Evolutionary conservation across 2,797 vertebrate species (phyloP).

Genomic region (Gastrophryne carolinensis): DNA sequence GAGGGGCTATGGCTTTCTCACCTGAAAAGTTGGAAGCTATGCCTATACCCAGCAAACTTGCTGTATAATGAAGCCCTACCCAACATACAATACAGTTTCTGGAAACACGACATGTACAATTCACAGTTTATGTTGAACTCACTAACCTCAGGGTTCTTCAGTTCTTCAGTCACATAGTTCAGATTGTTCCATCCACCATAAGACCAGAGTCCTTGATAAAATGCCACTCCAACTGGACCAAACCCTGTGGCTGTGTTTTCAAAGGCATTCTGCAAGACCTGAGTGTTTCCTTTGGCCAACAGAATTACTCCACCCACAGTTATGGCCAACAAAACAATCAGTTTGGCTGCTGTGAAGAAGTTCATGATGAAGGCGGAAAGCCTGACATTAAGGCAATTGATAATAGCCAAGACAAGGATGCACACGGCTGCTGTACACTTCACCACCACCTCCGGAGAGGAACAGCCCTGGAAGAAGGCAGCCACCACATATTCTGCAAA

Average conservation of each 20-base stretch:
- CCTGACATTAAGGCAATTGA: slow-evolving; percentile 81
- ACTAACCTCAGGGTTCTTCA: slow-evolving; percentile 79
- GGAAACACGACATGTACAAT: background rate
- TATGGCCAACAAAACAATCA: slow-evolving; percentile 74
- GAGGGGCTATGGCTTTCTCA: too few relatives aligned
- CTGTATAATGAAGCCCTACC: too few relatives aligned
- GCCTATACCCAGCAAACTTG: too few relatives aligned
- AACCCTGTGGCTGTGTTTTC: slow-evolving; percentile 69
- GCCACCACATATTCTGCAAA: slow-evolving; percentile 77
- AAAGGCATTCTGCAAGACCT: slow-evolving; percentile 75
- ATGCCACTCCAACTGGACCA: slow-evolving; percentile 74
- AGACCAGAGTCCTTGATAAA: slow-evolving; percentile 90
- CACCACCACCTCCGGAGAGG: slow-evolving; percentile 64
- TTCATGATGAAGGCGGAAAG: slow-evolving; percentile 74
- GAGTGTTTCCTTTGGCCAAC: slow-evolving; percentile 65
- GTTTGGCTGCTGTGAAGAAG: slow-evolving; percentile 75
- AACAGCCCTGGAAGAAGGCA: slow-evolving; percentile 77
- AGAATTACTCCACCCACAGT: slow-evolving; percentile 72
- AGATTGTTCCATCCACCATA: slow-evolving; percentile 88
- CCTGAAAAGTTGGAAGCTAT: too few relatives aligned
- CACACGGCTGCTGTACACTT: slow-evolving; percentile 73
- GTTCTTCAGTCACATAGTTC: slow-evolving; percentile 82
- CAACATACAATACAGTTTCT: background rate
- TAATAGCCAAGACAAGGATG: slow-evolving; percentile 69
- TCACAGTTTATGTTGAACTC: background rate